phyloP scores from a whole-genome alignment of 2,888 invertebrate genomes.

The Athetis lepigone region DNA sequence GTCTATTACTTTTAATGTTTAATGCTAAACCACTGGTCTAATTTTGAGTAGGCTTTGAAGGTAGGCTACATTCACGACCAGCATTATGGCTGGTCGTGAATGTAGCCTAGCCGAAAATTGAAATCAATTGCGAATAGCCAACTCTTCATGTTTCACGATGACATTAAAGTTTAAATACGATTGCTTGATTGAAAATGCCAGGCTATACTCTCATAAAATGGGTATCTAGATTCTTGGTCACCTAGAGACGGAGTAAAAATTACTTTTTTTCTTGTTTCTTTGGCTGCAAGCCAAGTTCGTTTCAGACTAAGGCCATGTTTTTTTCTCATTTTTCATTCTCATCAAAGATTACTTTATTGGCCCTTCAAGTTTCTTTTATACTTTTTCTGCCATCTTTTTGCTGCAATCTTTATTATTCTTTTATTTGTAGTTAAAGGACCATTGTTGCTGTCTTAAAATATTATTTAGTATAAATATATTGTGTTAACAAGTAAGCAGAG shows the following conservation, averaged over 20 bases:
- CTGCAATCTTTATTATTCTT: neutral
- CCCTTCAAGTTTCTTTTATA: neutral
- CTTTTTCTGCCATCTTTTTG: neutral
- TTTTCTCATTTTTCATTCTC: constrained; percentile 29
- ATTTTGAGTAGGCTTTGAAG: too few relatives aligned
- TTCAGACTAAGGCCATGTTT: constrained; percentile 13
- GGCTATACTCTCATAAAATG: neutral
- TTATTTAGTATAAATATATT: too few relatives aligned
- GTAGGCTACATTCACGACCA: too few relatives aligned
- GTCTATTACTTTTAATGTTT: too few relatives aligned
- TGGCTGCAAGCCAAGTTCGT: constrained; percentile 34
- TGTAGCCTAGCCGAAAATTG: too few relatives aligned
- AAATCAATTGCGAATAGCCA: too few relatives aligned
- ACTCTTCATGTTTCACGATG: too few relatives aligned
- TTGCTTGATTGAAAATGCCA: constrained; percentile 19
- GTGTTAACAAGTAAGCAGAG: too few relatives aligned
- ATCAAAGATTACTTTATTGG: constrained; percentile 25
- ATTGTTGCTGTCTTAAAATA: neutral
- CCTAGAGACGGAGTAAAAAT: constrained; percentile 2
- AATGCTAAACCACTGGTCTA: too few relatives aligned
- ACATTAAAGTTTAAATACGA: neutral
- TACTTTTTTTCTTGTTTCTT: neutral
- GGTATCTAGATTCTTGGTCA: constrained; percentile 20
- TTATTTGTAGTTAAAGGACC: too few relatives aligned
- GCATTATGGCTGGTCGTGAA: too few relatives aligned